These are phyloP conservation scores for Drosophila villosipedis DNA, from an alignment of 2,888 invertebrate species.

Conservation along the genomic window DNA sequence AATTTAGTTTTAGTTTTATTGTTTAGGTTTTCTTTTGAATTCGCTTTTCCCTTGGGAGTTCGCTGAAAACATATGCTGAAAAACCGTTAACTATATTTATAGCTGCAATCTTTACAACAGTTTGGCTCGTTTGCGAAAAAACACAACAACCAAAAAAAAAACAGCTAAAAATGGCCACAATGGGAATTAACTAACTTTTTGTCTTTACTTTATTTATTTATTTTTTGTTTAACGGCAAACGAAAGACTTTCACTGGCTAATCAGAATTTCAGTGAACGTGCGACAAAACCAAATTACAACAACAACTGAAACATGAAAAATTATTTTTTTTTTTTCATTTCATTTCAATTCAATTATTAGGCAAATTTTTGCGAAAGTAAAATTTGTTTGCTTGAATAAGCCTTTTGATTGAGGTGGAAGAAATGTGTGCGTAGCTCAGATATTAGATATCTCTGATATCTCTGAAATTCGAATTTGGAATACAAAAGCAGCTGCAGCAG, in stretches of 20 bases:
- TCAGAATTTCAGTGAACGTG: slow-evolving; percentile 72
- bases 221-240: slow-evolving; percentile 7
- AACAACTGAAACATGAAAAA: slow-evolving; percentile 8
- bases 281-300: slow-evolving; percentile 28
- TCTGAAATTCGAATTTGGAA: slow-evolving; percentile 12
- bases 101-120: slow-evolving; percentile 3
- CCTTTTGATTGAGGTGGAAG: slow-evolving; percentile 46
- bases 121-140: not conserved
- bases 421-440: not conserved
- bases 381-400: slow-evolving; percentile 31
- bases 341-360: slow-evolving; percentile 68
- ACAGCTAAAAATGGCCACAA: slow-evolving; percentile 28
- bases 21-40: not conserved
- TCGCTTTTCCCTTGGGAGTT: not conserved
- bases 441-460: not conserved
- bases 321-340: slow-evolving; percentile 20
- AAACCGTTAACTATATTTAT: slow-evolving; percentile 19
- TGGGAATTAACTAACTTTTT: slow-evolving; percentile 27
- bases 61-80: not conserved
- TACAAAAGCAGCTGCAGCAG: slow-evolving; percentile 26
- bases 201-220: slow-evolving; percentile 43
- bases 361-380: slow-evolving; percentile 77
- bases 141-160: not conserved
- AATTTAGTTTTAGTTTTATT: not conserved
- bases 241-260: slow-evolving; percentile 71